Evolutionary conservation across 1,140 invertebrate genomes (phyloP), one percentile per base, ranked within the genome.

Genomic region (Dendroctonus valens): DNA sequence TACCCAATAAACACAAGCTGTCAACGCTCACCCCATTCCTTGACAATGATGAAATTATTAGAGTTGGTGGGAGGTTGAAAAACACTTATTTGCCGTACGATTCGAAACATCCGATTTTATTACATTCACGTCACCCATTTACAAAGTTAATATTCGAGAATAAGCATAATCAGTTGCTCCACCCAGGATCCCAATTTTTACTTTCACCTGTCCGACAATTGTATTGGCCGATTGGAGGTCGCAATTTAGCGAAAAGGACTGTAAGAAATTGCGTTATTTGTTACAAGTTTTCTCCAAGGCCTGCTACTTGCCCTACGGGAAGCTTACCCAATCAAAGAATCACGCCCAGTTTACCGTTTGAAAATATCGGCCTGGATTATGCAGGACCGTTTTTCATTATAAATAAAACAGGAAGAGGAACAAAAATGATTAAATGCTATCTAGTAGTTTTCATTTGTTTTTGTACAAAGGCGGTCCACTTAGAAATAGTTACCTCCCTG

Each of bases 351-450:
- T 46, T 46, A 11, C 44, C 44, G 9, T 46, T 46, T 46, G 44
- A 46, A 14, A 46, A 9, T 46, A 46, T 4, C 12, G 44, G 44
- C 1, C 9, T 46, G 9, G 44, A 46, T 12, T 46, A 46, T 2
- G 44, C 44, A 46, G 44, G 44, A 11, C 44, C 44, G 1, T 46
- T 46, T 46, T 46, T 46, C 12, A 46, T 46, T 46, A 0, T 46
- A 14, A 46, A 46, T 46, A 46, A 46, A 46, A 9, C 44, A 46
- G 44, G 4, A 11, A 46, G 44, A 46, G 44, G 44, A 14, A 4
- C 44, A 46, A 46, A 46, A 14, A 9, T 46, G 9, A 14, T 46
- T 46, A 46, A 46, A 46, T 11, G 44, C 44, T 46, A 46, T 46
- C 12, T 46, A 46, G 44, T 12, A 46, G 26, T n/a, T n/a, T n/a